Conservation (phyloP, 2,797 vertebrate genomes). For the Danio jaintianensis region DNA sequence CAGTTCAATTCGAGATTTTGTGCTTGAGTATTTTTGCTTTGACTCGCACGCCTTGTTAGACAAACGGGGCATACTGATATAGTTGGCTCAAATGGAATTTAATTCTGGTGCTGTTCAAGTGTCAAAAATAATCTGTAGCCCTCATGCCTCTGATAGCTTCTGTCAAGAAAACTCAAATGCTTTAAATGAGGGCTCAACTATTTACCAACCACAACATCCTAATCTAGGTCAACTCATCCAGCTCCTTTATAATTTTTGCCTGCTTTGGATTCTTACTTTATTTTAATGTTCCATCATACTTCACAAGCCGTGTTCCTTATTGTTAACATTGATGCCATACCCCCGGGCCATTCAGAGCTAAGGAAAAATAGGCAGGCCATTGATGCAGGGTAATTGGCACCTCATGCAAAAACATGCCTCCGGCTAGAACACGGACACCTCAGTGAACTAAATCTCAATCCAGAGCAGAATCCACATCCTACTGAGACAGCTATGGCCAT, state of each 20-base stretch:
- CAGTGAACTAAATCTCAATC: conserved; percentile 70
- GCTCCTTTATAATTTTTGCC: not conserved
- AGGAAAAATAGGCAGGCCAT: conserved; percentile 50
- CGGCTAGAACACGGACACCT: conserved; percentile 70
- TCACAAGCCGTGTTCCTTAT: conserved; percentile 39
- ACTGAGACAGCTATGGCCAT: conserved; percentile 63
- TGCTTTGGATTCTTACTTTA: conserved; percentile 29
- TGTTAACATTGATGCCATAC: conserved; percentile 23
- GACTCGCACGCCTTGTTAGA: conserved; percentile 31
- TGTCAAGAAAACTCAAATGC: conserved; percentile 38
- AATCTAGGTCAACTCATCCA: conserved; percentile 8
- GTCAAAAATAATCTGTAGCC: conserved; percentile 48
- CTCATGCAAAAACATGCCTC: conserved; percentile 68
- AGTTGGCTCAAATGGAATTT: conserved; percentile 24
- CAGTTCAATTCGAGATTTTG: conserved; percentile 25
- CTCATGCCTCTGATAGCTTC: conserved; percentile 45
- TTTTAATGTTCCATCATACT: conserved; percentile 9
- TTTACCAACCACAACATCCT: conserved; percentile 7
- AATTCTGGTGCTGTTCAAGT: conserved; percentile 28
- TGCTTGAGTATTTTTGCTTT: conserved; percentile 19
- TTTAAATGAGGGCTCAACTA: conserved; percentile 30
- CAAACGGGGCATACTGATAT: conserved; percentile 27
- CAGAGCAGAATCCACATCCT: conserved; percentile 71
- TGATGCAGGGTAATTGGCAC: conserved; percentile 70
- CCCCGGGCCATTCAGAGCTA: conserved; percentile 38